Evolutionary conservation across 2,888 invertebrate genomes (phyloP), one percentile per base, ranked within the genome.

Genomic region (Hirtodrosophila alboralis): DNA sequence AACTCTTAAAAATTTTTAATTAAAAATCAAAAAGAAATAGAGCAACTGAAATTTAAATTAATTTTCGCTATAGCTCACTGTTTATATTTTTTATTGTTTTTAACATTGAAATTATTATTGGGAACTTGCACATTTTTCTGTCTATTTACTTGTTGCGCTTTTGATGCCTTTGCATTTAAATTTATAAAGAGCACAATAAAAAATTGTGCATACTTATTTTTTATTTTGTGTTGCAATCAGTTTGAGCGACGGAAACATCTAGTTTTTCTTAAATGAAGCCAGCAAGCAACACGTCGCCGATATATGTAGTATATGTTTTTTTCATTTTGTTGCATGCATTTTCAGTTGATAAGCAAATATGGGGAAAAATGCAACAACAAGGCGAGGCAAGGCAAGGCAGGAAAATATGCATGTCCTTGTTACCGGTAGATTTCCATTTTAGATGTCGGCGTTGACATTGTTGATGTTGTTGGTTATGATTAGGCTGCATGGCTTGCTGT

Each of bases 371-470:
- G 54, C 45, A 72, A 9, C n/a, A n/a, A 28, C 10, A 10, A 23
- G 30, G 54, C 26, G 23, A 6, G 49, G 41, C 84, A 81, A 86
- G 74, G 63, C 70, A 74, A 63, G 57, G 53, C 54, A 18, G 60
- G 48, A 68, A 76, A 74, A 72, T 68, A 63, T 86, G 75, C 78
- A 74, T 84, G 67, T 75, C 47, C 71, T 85, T 85, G 84, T 72
- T 83, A 84, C 68, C 83, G 72, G 60, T 72, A 79, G 86, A 81
- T 86, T 81, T 77, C 62, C 84, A 81, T 77, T 86, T 81, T 86
- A 84, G 81, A 81, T 81, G 81, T 64, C 59, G 69, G 36, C 66
- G 60, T 34, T 31, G 56, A 33, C 52, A 51, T 59, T 68, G 57
- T 38, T 51, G 48, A 28, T 58, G 63, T 48, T 45, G 49, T 53